These are phyloP conservation scores for Meandrina meandrites DNA, from an alignment of 92 coral and sea anemone genomes.

Conservation along the genomic window DNA sequence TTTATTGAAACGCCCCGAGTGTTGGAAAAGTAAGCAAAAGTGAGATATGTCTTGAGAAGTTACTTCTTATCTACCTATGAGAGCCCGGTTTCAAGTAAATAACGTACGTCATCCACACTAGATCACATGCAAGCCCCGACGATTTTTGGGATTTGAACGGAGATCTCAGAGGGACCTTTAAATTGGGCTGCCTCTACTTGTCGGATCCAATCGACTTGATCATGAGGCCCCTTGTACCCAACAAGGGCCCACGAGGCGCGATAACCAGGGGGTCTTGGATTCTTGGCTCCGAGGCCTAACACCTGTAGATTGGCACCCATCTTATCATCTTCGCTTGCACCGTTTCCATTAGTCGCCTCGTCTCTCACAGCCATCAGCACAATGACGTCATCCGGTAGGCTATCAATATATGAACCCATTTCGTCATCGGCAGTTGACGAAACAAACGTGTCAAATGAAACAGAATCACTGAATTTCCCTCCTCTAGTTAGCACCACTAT, in stretches of 20 bases:
- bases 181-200: background rate
- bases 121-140: background rate
- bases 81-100: too few species aligned
- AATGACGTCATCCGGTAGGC: slow-evolving; percentile 3
- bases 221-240: slow-evolving; percentile 1
- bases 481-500: background rate
- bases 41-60: too few species aligned
- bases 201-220: slow-evolving; percentile 6
- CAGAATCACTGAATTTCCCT: slow-evolving; percentile 5
- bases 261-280: background rate
- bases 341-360: background rate
- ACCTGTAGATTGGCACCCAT: slow-evolving; percentile 1
- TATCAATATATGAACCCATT: background rate
- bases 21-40: too few species aligned
- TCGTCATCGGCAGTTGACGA: background rate
- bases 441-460: background rate
- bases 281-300: background rate
- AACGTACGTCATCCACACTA: background rate
- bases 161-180: slow-evolving; percentile 5
- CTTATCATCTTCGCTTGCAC: background rate
- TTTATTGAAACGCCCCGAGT: too few species aligned
- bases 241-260: slow-evolving; percentile 21
- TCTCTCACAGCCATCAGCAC: background rate
- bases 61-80: too few species aligned
- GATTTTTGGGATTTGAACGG: background rate